Evolutionary conservation across 2,113 vertebrate species (phyloP).

Genomic region (Anhinga rufa): DNA sequence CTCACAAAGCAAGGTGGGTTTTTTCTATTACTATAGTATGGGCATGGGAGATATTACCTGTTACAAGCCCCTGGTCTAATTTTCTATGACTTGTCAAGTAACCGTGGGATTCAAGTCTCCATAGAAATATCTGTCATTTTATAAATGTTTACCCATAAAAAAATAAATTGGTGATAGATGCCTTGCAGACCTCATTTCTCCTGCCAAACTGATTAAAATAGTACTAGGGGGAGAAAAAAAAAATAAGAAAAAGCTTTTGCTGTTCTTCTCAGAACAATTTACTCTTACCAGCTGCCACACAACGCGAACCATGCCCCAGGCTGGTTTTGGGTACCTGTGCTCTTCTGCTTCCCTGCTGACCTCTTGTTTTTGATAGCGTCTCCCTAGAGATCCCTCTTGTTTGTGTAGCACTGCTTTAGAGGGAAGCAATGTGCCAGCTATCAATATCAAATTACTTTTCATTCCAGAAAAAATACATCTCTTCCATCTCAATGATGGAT

Average conservation of each 20-base stretch:
- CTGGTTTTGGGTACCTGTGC: neutral
- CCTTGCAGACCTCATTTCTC: neutral
- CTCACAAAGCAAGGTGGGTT: neutral
- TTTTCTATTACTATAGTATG: neutral
- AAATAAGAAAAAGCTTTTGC: neutral
- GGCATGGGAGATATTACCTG: neutral
- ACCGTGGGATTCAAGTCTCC: neutral
- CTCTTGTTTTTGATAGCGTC: neutral
- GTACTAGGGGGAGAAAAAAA: neutral
- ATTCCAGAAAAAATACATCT: neutral
- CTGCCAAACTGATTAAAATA: neutral
- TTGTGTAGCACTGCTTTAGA: neutral
- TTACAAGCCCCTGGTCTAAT: neutral
- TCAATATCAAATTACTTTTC: neutral
- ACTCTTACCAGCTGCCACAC: neutral
- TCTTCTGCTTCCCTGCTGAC: neutral
- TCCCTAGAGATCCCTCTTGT: neutral
- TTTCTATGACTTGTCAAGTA: neutral
- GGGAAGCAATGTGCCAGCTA: neutral
- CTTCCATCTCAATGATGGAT: accelerated
- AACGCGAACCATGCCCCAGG: neutral
- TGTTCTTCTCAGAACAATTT: neutral
- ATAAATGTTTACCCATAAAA: neutral
- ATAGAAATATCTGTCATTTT: neutral
- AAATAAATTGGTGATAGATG: neutral